These are phyloP conservation scores for Pollenia griseotomentosa DNA, from an alignment of 2,888 invertebrate genomes.

Conservation along the genomic window DNA sequence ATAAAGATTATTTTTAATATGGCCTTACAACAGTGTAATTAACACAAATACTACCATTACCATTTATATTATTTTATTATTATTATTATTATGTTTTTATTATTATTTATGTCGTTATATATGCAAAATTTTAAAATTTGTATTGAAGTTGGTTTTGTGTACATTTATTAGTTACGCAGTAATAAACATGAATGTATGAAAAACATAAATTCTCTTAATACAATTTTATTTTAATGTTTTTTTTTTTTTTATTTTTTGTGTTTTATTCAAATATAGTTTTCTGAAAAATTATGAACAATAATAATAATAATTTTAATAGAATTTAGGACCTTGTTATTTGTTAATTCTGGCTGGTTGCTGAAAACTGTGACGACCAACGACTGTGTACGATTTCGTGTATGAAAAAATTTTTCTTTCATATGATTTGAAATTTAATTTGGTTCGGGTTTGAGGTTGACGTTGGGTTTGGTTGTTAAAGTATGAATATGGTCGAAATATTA, in stretches of 20 bases:
- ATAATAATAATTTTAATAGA: conserved; percentile 60
- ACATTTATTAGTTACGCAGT: conserved; percentile 61
- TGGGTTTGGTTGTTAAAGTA: no score
- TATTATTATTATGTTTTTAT: conserved; percentile 40
- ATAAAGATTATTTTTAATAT: conserved; percentile 33
- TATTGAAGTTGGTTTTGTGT: conserved; percentile 40
- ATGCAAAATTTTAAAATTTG: conserved; percentile 30
- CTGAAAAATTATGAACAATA: conserved; percentile 36
- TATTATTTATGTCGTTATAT: conserved; percentile 34
- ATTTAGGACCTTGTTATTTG: conserved; percentile 51
- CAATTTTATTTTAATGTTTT: neutral
- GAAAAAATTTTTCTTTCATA: conserved; percentile 3
- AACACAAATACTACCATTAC: conserved; percentile 48
- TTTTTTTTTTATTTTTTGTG: neutral
- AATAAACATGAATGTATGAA: conserved; percentile 61
- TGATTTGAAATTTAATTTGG: conserved; percentile 32
- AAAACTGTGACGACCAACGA: conserved; percentile 16
- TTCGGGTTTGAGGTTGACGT: conserved; percentile 6
- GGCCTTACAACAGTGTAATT: conserved; percentile 61
- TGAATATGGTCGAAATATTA: conserved; percentile 60
- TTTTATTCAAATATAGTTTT: conserved; percentile 29
- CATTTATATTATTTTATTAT: conserved; percentile 46
- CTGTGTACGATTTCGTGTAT: conserved; percentile 4
- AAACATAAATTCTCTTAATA: conserved; percentile 33
- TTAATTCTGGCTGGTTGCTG: conserved; percentile 25